Evolutionary conservation across 2,113 vertebrate species (phyloP).

Genomic region (Hippocampus zosterae): DNA sequence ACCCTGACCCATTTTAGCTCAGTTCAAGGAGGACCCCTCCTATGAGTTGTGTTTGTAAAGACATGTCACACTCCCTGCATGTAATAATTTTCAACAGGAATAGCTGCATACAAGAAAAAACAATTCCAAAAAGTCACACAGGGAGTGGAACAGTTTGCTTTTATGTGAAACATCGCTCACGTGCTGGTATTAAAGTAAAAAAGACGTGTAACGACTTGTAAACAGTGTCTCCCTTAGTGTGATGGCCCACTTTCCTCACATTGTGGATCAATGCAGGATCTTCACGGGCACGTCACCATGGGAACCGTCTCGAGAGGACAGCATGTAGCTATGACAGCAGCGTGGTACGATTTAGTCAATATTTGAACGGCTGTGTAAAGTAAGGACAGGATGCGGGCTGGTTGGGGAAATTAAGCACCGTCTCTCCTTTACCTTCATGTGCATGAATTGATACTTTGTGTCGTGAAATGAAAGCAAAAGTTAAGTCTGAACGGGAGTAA

Average conservation of each 20-base stretch:
- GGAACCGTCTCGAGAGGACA: conserved; percentile 44
- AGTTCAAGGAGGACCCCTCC: conserved; percentile 3
- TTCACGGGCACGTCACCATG: conserved; percentile 41
- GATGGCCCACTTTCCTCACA: conserved; percentile 41
- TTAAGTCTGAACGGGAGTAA: background rate
- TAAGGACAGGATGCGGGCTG: background rate
- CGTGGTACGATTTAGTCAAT: conserved; percentile 8
- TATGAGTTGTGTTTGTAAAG: conserved; percentile 34
- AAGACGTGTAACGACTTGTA: conserved; percentile 9
- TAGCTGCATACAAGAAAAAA: background rate
- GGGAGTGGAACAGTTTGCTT: conserved; percentile 7
- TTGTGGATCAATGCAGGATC: conserved; percentile 24
- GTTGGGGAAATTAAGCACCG: background rate
- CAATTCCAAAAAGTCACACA: background rate
- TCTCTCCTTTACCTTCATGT: background rate
- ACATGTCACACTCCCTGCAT: conserved; percentile 6
- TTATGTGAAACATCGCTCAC: conserved; percentile 10
- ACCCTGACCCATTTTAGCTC: conserved; percentile 18
- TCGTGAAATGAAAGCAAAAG: background rate
- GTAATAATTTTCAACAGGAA: background rate
- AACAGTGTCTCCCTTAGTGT: conserved; percentile 2
- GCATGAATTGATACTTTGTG: background rate
- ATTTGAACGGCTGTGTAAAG: background rate
- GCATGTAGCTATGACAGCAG: conserved; percentile 8
- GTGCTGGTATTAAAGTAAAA: conserved; percentile 5